These are phyloP conservation scores for Grapholita molesta DNA, from an alignment of 1,140 invertebrate genomes.

Conservation along the genomic window DNA sequence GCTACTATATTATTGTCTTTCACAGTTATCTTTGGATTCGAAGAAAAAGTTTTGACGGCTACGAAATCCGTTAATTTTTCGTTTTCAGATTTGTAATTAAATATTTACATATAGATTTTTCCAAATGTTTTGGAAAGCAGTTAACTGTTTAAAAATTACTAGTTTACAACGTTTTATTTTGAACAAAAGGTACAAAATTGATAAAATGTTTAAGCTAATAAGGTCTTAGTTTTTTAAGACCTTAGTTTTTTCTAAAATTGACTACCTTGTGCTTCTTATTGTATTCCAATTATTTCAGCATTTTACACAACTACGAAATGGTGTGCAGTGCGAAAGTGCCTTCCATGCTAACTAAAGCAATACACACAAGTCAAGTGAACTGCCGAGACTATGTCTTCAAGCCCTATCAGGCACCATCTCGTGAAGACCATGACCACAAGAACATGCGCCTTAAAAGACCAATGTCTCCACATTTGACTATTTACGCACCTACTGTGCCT, in stretches of 20 bases:
- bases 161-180: neutral
- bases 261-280: no score
- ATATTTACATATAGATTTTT: neutral
- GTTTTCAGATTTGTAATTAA: neutral
- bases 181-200: neutral
- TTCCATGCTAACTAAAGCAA: neutral
- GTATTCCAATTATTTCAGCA: no score
- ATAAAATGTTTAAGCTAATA: no score
- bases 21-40: no score
- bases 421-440: conserved; percentile 56
- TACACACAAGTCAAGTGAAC: neutral
- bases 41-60: no score
- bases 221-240: no score
- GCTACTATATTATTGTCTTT: no score
- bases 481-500: conserved; percentile 89
- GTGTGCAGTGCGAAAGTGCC: neutral
- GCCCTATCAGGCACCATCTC: conserved; percentile 31
- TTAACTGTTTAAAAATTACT: neutral
- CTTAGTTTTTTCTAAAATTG: no score
- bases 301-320: neutral
- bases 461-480: conserved; percentile 91
- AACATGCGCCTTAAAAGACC: conserved; percentile 80
- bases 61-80: no score
- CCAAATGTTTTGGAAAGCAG: neutral
- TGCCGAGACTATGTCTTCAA: conserved; percentile 23